Evolutionary conservation across 1,140 invertebrate genomes (phyloP).

Genomic region (Diachasmimorpha longicaudata): DNA sequence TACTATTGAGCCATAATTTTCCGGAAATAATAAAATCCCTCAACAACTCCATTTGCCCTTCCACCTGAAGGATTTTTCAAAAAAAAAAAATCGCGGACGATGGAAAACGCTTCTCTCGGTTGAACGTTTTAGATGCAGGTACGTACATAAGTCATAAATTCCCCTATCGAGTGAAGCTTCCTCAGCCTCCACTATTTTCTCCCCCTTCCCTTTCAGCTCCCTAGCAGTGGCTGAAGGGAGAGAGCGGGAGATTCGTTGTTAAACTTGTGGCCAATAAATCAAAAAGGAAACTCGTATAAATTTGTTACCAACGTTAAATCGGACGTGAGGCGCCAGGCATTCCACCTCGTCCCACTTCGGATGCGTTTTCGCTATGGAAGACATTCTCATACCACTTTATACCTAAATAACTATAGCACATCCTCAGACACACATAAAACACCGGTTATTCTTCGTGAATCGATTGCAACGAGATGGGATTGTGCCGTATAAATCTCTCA

Average conservation of each 20-base stretch:
- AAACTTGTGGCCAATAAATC: constrained; percentile 29
- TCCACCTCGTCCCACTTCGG: neutral
- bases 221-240: constrained; percentile 1
- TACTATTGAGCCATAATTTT: too few species aligned
- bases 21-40: too few species aligned
- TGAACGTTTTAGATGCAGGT: constrained; percentile 23
- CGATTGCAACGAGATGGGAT: neutral
- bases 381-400: constrained; percentile 5
- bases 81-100: too few species aligned
- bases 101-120: neutral
- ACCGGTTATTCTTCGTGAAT: neutral
- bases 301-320: constrained; percentile 28
- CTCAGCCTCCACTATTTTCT: constrained; percentile 43
- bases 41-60: neutral
- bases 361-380: neutral
- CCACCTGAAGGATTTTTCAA: neutral
- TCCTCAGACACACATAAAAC: neutral
- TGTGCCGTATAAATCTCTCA: neutral
- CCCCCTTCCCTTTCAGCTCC: constrained; percentile 3
- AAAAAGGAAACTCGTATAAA: constrained; percentile 28
- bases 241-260: constrained; percentile 14
- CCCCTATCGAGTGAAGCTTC: constrained; percentile 41
- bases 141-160: constrained; percentile 47
- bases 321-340: constrained; percentile 23
- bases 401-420: constrained; percentile 7